Base-by-base conservation (phyloP, 2,797 vertebrate genomes). In the Phataginus tetradactyla region DNA sequence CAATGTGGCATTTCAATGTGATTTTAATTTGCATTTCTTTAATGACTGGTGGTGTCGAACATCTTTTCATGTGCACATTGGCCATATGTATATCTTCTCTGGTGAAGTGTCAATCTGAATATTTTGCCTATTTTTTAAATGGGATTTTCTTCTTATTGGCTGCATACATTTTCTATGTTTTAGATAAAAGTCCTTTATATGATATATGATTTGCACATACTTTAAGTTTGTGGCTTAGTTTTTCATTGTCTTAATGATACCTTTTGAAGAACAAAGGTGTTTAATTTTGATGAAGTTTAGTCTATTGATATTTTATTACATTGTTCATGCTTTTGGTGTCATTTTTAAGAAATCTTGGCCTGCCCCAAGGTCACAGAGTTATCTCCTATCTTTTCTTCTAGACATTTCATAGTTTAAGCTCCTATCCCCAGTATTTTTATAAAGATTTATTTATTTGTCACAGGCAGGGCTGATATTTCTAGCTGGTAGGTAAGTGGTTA, bases 221-320 rank as follows among this genome's bases (percentile, higher is more conserved):
- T 69, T 57, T 88, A 94, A 81, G 14, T 71, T 25, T 77, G 21
- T 86, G 68, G 12, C 4, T 53, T 90, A 21, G 8, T 34, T 75
- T 91, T 93, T 85, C 37, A 86, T 83, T 53, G 55, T 13, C 3
- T 68, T 45, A 53, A 66, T 81, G n/a, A 61, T 74, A 79, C 37
- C 21, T 89, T 69, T 20, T 72, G 2, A 66, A 95, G 29, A 81
- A 59, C 32, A 90, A 81, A 96, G 81, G 13, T 78, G 20, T 81
- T 77, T 61, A 66, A 94, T 77, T 90, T 91, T 77, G 18, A 51
- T 77, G 18, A 74, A 25, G 21, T 49, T 59, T 72, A 83, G 18
- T 45, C 63, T 91, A 95, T 55, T 55, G 75, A 88, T 80, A 32
- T 83, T 92, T 81, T 75, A 68, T 66, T 93, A 42, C 53, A 90